A percentile compares a stretch with the other conserved stretches of the same genome.
phyloP scores from a whole-genome alignment of 1,140 invertebrate species.

The Drosophila repleta region DNA sequence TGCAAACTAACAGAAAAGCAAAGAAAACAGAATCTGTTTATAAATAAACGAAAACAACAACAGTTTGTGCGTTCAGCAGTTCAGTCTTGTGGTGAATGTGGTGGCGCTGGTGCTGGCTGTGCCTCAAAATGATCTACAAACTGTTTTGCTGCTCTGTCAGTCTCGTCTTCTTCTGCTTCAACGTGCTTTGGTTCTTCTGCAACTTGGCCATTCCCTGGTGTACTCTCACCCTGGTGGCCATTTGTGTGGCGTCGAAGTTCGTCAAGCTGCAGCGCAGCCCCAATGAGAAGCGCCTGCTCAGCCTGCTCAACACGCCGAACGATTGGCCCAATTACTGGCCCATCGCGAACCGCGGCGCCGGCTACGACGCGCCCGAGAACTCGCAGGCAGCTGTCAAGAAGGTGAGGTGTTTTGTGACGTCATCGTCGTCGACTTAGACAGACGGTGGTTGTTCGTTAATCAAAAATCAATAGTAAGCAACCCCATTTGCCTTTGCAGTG shows the following conservation, averaged over 20 bases:
- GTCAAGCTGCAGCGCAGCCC: constrained; percentile 77
- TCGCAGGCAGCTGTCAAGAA: constrained; percentile 80
- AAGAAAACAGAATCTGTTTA: constrained; percentile 43
- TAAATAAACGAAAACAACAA: constrained; percentile 46
- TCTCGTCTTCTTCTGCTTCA: constrained; percentile 77
- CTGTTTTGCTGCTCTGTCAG: constrained; percentile 71
- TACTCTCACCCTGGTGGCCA: constrained; percentile 66
- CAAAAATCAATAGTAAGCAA: constrained; percentile 73
- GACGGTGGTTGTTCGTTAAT: constrained; percentile 25
- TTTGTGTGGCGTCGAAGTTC: constrained; percentile 81
- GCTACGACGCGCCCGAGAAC: constrained; percentile 83
- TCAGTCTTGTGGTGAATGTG: constrained; percentile 73
- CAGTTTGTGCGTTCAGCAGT: constrained; percentile 21
- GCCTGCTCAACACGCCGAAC: constrained; percentile 57
- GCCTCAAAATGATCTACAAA: constrained; percentile 81
- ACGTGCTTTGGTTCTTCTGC: constrained; percentile 80
- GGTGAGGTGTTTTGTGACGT: constrained; percentile 57
- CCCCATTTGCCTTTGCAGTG: constrained; percentile 60
- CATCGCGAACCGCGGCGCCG: constrained; percentile 76
- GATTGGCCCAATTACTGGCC: constrained; percentile 78
- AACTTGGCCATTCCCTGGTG: constrained; percentile 81
- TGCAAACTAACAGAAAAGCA: constrained; percentile 28
- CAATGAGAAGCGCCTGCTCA: constrained; percentile 73
- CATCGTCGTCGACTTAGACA: constrained; percentile 5
- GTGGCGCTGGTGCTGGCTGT: constrained; percentile 69